Percentiles rank a stretch among this genome's conserved stretches.
phyloP scores from a whole-genome alignment of 2,888 invertebrate genomes.

The Cerceris rybyensis region DNA sequence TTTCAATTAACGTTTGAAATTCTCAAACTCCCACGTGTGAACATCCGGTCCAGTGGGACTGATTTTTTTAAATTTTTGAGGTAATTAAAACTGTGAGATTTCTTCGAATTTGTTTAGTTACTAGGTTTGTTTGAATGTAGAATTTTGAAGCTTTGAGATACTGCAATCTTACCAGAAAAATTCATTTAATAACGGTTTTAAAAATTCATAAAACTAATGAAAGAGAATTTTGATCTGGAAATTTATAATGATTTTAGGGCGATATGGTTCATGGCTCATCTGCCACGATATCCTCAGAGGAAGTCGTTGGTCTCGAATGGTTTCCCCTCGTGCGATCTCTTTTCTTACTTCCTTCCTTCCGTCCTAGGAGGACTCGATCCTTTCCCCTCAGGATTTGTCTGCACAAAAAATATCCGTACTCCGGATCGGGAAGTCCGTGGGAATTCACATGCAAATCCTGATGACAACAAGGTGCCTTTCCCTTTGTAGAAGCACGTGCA shows the following conservation, averaged over 20 bases:
- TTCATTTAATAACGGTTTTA: neutral
- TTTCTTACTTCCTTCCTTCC: constrained; percentile 56
- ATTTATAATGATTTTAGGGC: constrained; percentile 34
- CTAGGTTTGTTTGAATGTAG: too few relatives aligned
- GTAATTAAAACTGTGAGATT: too few relatives aligned
- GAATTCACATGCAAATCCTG: constrained; percentile 68
- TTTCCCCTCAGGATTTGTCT: constrained; percentile 14
- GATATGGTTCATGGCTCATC: constrained; percentile 60
- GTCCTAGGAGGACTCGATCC: constrained; percentile 32
- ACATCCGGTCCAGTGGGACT: too few relatives aligned
- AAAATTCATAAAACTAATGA: neutral
- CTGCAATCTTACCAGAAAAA: neutral
- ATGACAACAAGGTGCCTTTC: constrained; percentile 53
- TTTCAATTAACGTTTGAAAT: too few relatives aligned
- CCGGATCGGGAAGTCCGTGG: constrained; percentile 45
- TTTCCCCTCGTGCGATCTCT: constrained; percentile 55
- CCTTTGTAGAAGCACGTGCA: constrained; percentile 37
- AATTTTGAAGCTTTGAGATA: too few relatives aligned
- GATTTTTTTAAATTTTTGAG: too few relatives aligned
- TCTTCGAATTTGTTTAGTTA: too few relatives aligned
- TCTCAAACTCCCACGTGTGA: too few relatives aligned
- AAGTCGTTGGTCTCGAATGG: constrained; percentile 55
- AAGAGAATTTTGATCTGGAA: constrained; percentile 3
- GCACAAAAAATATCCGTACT: constrained; percentile 54
- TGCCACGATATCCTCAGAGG: constrained; percentile 61